These are phyloP conservation scores for Phortica magna DNA, from an alignment of 2,888 invertebrate genomes.

Conservation along the genomic window DNA sequence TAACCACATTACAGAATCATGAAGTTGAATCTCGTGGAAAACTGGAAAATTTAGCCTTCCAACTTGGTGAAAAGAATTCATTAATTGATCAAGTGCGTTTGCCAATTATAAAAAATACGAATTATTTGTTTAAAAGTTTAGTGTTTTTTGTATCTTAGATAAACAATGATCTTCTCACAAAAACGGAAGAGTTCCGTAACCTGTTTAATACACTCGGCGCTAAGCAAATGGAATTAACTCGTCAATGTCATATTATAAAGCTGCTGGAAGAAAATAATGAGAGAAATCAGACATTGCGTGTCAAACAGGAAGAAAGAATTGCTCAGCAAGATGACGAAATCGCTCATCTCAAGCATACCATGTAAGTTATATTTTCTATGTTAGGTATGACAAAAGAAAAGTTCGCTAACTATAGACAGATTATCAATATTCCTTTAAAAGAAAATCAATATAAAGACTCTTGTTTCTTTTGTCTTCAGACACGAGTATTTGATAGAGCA, in stretches of 20 bases:
- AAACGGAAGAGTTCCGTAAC: slow-evolving; percentile 69
- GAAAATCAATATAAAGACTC: background rate
- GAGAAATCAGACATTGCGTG: slow-evolving; percentile 62
- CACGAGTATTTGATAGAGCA: slow-evolving; percentile 42
- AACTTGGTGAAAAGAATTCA: slow-evolving; percentile 61
- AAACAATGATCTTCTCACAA: slow-evolving; percentile 64
- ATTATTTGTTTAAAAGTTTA: background rate
- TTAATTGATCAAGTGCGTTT: slow-evolving; percentile 53
- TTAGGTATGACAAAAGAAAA: slow-evolving; percentile 26
- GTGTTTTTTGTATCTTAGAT: slow-evolving; percentile 52
- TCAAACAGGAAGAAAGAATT: slow-evolving; percentile 73
- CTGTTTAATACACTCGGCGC: slow-evolving; percentile 62
- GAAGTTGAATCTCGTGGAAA: slow-evolving; percentile 62
- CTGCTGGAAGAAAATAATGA: slow-evolving; percentile 70
- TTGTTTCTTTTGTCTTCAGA: slow-evolving; percentile 41
- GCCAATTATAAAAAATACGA: background rate
- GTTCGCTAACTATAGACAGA: slow-evolving; percentile 47
- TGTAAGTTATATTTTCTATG: slow-evolving; percentile 62
- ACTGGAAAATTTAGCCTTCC: slow-evolving; percentile 62
- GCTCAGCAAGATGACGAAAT: slow-evolving; percentile 64
- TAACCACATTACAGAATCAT: slow-evolving; percentile 67
- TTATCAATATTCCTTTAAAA: background rate
- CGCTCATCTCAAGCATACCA: slow-evolving; percentile 61
- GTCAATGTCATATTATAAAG: slow-evolving; percentile 70
- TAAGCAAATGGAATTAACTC: slow-evolving; percentile 68